Evolutionary conservation across 2,797 vertebrate genomes (phyloP), one percentile per base, ranked within the genome.

Genomic region (Pteronotus mesoamericanus): DNA sequence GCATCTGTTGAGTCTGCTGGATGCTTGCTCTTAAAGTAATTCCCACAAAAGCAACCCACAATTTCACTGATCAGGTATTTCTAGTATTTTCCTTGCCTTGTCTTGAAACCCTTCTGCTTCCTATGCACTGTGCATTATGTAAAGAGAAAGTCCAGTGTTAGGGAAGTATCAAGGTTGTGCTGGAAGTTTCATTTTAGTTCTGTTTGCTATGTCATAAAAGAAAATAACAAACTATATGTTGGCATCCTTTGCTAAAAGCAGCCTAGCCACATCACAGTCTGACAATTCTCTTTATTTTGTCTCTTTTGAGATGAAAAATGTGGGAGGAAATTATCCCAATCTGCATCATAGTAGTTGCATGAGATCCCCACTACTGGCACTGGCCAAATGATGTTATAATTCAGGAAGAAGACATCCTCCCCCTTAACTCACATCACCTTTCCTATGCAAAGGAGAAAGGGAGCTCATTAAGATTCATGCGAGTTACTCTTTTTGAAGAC

Each of bases 121-220:
- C 32, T 37, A 29, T 79, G 4, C 21, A 66, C n/a, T 89, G 42
- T 42, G 15, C 5, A 24, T 86, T 92, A 74, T 22, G 37, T 68
- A 57, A 51, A 91, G 37, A 78, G 6, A 48, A 59, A 86, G 19
- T 91, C 16, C 19, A 14, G 21, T 4, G 11, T 3, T 57, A 19
- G 71, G 34, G 32, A 74, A 86, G 51, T 42, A 84, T 74, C 55
- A 16, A 87, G n/a, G 21, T 72, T 94, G 3, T 46, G 26, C 14
- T 87, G 32, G 18, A 94, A 79, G 53, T 91, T 93, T 48, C 46
- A 57, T 74, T 96, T 94, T 74, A 72, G 34, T 91, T 91, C 61
- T 89, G 42, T 37, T 77, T 95, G 37, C 69, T 91, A 37, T 74
- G 34, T 83, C 89, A 69, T 94, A 89, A 89, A 95, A 94, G 78